Base-by-base conservation (phyloP, 2,113 vertebrate species). In the Oreochromis niloticus region DNA sequence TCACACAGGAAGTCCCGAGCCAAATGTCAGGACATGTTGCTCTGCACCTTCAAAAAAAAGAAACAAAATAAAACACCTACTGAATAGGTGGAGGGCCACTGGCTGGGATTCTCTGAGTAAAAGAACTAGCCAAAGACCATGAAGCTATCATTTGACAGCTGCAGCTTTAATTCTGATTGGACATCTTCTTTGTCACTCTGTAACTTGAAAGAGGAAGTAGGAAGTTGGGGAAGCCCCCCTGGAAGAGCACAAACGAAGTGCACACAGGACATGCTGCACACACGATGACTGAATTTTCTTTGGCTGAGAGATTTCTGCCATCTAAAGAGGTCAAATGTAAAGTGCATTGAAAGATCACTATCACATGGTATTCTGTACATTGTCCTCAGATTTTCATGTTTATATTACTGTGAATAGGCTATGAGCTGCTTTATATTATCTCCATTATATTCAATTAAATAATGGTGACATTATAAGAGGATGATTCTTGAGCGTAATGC, bases 1-100 rank as follows among this genome's bases (percentile, higher is more conserved):
- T 91, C 46, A 91, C 85, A 89, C 93, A 95, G 96, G 93, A 95
- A 95, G 91, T 88, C 57, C 46, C 66, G 13, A 63, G 59, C 75
- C 90, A 90, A 92, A 91, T 94, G 85, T 92, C 91, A 94, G 88
- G 89, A 91, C 80, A 85, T 36, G 41, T 46, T 32, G 11, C 46
- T 73, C 12, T 89, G 80, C n/a, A 81, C 17, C 50, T 84, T 82
- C 80, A 46, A 90, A 32, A 68, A 14, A 85, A 66, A 7, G 19
- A 73, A 46, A 46, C 12, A 27, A 63, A n/a, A 22, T 2, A 22
- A 30, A 48, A 48, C 24, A 78, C 24, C 43, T 78, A 50, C 9
- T 59, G 39, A 86, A n/a, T 46, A 83, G 27, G 75, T 84, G 9
- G 30, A n/a, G 32, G 54, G 34, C n/a, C 17, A 6, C 34, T 78